These are phyloP conservation scores for Reinhardtius hippoglossoides DNA, from an alignment of 2,113 vertebrate genomes.

Conservation along the genomic window DNA sequence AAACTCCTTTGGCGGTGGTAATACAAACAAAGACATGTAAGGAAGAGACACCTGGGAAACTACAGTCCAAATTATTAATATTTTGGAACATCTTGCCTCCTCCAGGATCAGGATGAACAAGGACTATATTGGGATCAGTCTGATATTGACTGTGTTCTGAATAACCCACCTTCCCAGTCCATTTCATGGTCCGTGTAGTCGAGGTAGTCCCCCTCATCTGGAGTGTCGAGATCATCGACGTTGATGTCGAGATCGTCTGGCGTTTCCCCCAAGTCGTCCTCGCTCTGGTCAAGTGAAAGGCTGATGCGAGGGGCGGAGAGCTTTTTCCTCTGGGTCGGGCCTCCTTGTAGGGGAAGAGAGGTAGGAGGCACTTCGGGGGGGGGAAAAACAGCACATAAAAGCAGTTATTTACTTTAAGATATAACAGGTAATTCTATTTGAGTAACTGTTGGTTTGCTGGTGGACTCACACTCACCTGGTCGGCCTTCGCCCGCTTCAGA, in stretches of 20 bases:
- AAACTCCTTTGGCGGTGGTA: too few relatives aligned
- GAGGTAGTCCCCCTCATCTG: conserved; percentile 94
- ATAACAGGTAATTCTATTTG: background rate
- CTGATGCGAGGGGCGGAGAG: conserved; percentile 95
- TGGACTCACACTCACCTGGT: conserved; percentile 83
- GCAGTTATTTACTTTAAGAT: background rate
- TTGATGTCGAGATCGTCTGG: conserved; percentile 96
- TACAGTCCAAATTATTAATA: background rate
- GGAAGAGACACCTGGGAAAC: too few relatives aligned
- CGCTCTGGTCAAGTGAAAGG: conserved; percentile 95
- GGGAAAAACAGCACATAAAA: background rate
- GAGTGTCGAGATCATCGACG: conserved; percentile 95
- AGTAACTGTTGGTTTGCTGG: background rate
- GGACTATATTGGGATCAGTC: background rate
- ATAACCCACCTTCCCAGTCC: conserved; percentile 78
- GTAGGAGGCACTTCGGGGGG: conserved; percentile 79
- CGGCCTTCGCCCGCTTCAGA: conserved; percentile 84
- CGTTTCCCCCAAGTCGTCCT: conserved; percentile 95
- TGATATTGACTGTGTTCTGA: background rate
- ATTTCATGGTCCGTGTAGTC: conserved; percentile 90
- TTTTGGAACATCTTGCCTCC: background rate
- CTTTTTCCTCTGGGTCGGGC: conserved; percentile 88
- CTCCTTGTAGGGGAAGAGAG: conserved; percentile 90
- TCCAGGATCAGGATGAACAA: background rate
- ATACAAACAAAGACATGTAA: too few relatives aligned